Percentiles rank a stretch among this genome's conserved stretches.
phyloP scores from a whole-genome alignment of 1,140 invertebrate species.

The Ceratosolen fusciceps region DNA sequence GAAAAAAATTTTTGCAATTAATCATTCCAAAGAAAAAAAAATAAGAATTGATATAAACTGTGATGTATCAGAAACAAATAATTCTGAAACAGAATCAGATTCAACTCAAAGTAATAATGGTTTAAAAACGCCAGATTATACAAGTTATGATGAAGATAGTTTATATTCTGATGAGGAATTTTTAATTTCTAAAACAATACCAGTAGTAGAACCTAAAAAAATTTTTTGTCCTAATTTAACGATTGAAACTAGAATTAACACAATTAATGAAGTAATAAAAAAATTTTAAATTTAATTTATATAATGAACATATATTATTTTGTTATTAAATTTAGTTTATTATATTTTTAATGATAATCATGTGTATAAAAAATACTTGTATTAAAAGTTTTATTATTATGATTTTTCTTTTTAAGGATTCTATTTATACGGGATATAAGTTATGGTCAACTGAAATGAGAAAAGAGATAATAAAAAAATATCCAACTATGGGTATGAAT shows the following conservation, averaged over 20 bases:
- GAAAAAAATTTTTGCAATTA: not conserved
- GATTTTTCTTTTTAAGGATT: constrained; percentile 4
- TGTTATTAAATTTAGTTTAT: not conserved
- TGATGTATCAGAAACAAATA: constrained; percentile 9
- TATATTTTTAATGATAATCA: not conserved
- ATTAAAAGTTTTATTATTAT: not conserved
- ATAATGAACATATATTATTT: not conserved
- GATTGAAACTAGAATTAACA: not conserved
- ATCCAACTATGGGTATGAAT: constrained; percentile 30
- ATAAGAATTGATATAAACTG: not conserved
- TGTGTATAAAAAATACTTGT: not conserved
- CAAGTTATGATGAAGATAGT: constrained; percentile 41
- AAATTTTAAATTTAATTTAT: not conserved
- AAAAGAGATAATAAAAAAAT: constrained; percentile 42
- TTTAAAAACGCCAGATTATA: constrained; percentile 41
- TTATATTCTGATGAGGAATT: constrained; percentile 37
- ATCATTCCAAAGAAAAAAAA: constrained; percentile 6
- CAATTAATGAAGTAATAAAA: not conserved
- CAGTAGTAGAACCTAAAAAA: not conserved
- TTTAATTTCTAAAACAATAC: constrained; percentile 22
- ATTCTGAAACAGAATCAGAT: constrained; percentile 35
- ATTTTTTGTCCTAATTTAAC: not conserved
- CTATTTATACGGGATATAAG: constrained; percentile 38
- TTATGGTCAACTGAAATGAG: constrained; percentile 36
- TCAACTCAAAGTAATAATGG: constrained; percentile 34